A percentile compares a stretch with the other conserved stretches of the same genome.
Evolutionary conservation across 2,888 invertebrate species (phyloP).

Genomic region (Dynastes tityus): DNA sequence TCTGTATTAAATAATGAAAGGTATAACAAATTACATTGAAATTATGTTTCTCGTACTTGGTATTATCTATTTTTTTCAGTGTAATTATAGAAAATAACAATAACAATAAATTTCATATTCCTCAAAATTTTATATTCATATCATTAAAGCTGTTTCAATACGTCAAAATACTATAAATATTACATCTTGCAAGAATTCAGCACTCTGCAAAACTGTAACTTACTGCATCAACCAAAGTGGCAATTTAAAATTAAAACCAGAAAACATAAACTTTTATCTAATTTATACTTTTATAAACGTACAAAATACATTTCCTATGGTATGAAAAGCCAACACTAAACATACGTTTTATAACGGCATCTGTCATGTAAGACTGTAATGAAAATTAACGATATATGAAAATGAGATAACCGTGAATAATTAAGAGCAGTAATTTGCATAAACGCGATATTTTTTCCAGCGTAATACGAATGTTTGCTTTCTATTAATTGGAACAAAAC

Average conservation of each 20-base stretch:
- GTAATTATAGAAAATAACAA: no score
- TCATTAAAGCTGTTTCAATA: no score
- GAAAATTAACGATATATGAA: constrained; percentile 46
- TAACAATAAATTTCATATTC: no score
- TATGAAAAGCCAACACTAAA: constrained; percentile 6
- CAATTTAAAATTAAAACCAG: neutral
- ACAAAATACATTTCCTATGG: neutral
- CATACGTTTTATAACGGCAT: constrained; percentile 26
- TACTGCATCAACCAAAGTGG: no score
- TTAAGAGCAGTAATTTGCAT: constrained; percentile 35
- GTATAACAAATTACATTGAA: no score
- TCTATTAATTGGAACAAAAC: constrained; percentile 36
- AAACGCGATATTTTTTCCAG: constrained; percentile 27
- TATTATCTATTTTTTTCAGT: no score
- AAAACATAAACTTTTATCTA: neutral
- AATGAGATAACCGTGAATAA: constrained; percentile 42
- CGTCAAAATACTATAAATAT: no score
- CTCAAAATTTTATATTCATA: no score
- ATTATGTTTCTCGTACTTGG: no score
- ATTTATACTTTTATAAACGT: neutral
- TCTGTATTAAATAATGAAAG: no score
- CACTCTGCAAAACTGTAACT: no score
- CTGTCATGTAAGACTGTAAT: constrained; percentile 35
- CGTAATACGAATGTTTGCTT: constrained; percentile 21
- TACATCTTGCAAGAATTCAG: no score